Percentiles rank a stretch among this genome's conserved stretches.
These are phyloP conservation scores for Propsilocerus akamusi DNA, from an alignment of 1,140 invertebrate genomes.

Conservation along the genomic window DNA sequence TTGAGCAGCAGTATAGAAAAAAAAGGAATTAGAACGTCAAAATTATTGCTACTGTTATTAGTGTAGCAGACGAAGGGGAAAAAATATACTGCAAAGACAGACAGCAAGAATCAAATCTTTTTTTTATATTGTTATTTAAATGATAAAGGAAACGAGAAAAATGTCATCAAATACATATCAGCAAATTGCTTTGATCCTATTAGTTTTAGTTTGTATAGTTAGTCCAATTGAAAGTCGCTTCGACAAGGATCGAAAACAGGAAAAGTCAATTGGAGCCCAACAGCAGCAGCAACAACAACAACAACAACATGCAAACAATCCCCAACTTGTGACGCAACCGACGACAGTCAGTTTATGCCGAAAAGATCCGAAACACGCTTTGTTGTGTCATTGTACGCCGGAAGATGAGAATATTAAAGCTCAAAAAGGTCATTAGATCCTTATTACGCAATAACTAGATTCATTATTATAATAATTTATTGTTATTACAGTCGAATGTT, in stretches of 20 bases:
- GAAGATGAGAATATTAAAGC: constrained; percentile 22
- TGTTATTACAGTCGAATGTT: constrained; percentile 30
- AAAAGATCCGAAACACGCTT: constrained; percentile 19
- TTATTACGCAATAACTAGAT: background rate
- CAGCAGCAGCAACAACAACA: background rate
- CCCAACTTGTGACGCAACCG: no score
- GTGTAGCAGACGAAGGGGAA: no score
- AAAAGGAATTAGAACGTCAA: no score
- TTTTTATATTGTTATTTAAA: background rate
- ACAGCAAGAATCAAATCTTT: background rate
- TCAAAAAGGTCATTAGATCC: constrained; percentile 9
- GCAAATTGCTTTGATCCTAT: constrained; percentile 4
- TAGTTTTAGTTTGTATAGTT: constrained; percentile 5
- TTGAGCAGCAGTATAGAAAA: no score
- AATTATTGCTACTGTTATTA: no score
- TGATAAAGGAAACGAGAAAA: background rate
- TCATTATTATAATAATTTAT: background rate
- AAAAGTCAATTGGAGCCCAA: background rate
- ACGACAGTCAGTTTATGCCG: constrained; percentile 19
- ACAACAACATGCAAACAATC: background rate
- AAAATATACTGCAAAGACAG: no score
- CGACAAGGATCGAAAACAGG: background rate
- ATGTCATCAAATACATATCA: constrained; percentile 1
- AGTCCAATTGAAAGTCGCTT: constrained; percentile 1
- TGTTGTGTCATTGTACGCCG: constrained; percentile 23